Base-by-base conservation (phyloP, 2,888 invertebrate species). In the Thyatira batis region DNA sequence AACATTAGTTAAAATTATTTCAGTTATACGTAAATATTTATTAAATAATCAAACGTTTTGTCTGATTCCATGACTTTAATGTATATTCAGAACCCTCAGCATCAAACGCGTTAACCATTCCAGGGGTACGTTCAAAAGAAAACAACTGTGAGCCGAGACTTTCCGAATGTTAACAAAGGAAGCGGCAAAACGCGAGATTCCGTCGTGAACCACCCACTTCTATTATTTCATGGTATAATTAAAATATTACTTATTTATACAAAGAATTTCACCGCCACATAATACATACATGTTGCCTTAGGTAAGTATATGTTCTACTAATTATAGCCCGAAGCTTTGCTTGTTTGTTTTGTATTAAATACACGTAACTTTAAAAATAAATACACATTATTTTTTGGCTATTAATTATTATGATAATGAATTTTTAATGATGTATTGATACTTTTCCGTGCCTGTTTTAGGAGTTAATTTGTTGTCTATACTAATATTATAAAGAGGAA, bases 151-250 rank as follows among this genome's bases (percentile, higher is more conserved):
- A 70, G 71, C 69, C 57, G 61, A 55, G 71, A 76, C 73, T 80
- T 80, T 75, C 57, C 62, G 70, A 79, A 80, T 71, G 75, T 71
- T 82, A 84, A 84, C 85, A 83, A 82, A 76, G 80, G 77, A 78
- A 75, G 68, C 71, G 72, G 68, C 74, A 74, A 77, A 76, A 75
- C 70, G 75, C 69, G 63, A 73, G 65, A 67, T 73, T 71, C 66
- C 62, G 61, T 53, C 51, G 62, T 59, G 61, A 57, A 74, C 69
- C 67, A 76, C 65, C 55, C 51, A 57, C 59, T 62, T 55, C 52
- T 58, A 54, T 45, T 64, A 54, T 58, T 51, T 55, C 55, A 54
- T 53, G 54, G 52, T 20, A 56, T 64, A 61, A 71, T 70, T 71
- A 71, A 64, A 71, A 66, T 52, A 57, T 43, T 45, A 57, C 57